Percentiles rank a stretch among this genome's conserved stretches.
Conservation (phyloP, 2,113 vertebrate genomes). For the Python bivittatus region DNA sequence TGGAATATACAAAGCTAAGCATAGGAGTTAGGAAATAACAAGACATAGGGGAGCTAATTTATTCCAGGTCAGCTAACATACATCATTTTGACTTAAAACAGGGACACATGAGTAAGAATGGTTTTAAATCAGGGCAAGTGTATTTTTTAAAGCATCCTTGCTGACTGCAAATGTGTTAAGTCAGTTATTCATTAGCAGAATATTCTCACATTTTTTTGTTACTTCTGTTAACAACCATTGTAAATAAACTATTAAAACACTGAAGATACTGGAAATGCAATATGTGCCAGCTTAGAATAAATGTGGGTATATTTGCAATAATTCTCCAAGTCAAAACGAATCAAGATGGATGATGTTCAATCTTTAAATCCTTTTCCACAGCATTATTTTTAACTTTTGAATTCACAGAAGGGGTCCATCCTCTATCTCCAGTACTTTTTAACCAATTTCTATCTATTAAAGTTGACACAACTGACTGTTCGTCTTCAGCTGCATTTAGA, state of each 20-base stretch:
- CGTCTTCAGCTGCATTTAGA: constrained; percentile 26
- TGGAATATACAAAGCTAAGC: neutral
- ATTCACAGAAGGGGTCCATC: constrained; percentile 54
- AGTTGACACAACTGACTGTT: constrained; percentile 18
- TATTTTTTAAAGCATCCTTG: neutral
- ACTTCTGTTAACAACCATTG: neutral
- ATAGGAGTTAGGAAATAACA: neutral
- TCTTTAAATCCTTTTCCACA: constrained; percentile 66
- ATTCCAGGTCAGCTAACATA: neutral
- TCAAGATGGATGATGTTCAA: constrained; percentile 55
- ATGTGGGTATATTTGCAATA: neutral
- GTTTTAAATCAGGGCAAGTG: neutral
- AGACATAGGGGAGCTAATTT: neutral
- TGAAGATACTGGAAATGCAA: neutral
- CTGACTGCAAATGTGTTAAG: neutral
- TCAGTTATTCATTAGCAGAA: neutral
- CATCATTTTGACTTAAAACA: neutral
- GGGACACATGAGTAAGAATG: neutral
- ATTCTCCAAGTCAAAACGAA: constrained; percentile 57
- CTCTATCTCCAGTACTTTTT: constrained; percentile 46
- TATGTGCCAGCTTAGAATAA: neutral
- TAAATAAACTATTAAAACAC: neutral
- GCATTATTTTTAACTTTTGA: constrained; percentile 60
- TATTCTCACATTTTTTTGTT: neutral
- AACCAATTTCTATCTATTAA: constrained; percentile 19